These are phyloP conservation scores for Silurus aristotelis DNA, from an alignment of 2,797 vertebrate species.

Conservation along the genomic window DNA sequence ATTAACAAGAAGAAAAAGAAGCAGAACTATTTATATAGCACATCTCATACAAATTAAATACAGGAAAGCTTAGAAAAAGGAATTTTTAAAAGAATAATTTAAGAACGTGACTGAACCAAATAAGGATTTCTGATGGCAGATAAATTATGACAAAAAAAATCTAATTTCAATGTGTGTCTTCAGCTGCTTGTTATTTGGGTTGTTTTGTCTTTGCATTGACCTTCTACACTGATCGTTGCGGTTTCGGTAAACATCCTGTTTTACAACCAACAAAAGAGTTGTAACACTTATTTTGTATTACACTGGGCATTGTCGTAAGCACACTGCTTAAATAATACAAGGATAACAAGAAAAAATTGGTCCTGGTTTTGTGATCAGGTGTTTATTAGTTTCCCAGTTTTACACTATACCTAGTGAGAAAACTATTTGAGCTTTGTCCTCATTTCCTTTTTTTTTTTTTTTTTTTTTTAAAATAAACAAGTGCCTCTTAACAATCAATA, in stretches of 20 bases:
- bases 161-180: background rate
- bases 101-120: background rate
- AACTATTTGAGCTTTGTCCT: background rate
- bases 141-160: background rate
- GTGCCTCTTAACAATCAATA: background rate
- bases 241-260: background rate
- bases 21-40: background rate
- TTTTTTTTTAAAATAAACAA: background rate
- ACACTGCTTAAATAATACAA: background rate
- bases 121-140: background rate
- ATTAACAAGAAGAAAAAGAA: no score
- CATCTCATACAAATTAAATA: background rate
- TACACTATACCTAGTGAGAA: background rate
- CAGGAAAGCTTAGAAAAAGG: background rate
- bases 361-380: background rate
- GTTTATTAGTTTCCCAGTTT: background rate
- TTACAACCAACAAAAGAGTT: background rate
- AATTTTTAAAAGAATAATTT: background rate
- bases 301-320: background rate
- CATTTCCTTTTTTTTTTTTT: no score
- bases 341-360: background rate
- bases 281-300: background rate
- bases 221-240: background rate
- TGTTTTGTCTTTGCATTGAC: background rate
- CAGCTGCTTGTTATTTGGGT: background rate